phyloP scores from a whole-genome alignment of 1,140 invertebrate genomes.

The Drosophila ficusphila region DNA sequence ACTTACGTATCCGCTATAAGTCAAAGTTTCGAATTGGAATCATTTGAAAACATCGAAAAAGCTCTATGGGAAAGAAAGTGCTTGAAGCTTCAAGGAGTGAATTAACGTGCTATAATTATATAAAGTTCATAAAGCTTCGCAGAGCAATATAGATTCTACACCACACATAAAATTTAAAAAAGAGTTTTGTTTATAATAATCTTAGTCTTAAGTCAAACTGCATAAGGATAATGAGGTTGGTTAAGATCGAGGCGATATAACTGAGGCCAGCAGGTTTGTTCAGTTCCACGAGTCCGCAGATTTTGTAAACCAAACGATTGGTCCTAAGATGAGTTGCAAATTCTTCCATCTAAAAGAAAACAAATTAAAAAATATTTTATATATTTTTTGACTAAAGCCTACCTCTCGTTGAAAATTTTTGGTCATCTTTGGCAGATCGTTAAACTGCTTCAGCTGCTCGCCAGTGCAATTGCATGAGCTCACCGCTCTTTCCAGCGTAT shows the following conservation, averaged over 20 bases:
- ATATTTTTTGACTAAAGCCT: fast-evolving
- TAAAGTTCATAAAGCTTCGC: not conserved
- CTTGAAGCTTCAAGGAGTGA: not conserved
- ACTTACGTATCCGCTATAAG: conserved; percentile 1
- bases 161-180: too few species aligned
- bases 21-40: too few species aligned
- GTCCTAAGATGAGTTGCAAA: conserved; percentile 29
- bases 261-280: conserved; percentile 46
- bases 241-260: conserved; percentile 43
- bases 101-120: too few species aligned
- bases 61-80: not conserved
- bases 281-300: conserved; percentile 44
- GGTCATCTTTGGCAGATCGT: conserved; percentile 11
- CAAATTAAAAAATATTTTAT: not conserved
- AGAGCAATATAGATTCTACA: too few species aligned
- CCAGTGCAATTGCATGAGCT: conserved; percentile 46
- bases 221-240: conserved; percentile 59
- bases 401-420: conserved; percentile 36
- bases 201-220: conserved; percentile 68
- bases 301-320: conserved; percentile 45
- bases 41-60: not conserved
- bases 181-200: too few species aligned
- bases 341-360: conserved; percentile 40
- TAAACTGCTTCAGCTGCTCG: conserved; percentile 36
- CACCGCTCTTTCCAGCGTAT: conserved; percentile 41